A percentile compares a stretch with the other conserved stretches of the same genome.
Evolutionary conservation across 2,888 invertebrate genomes (phyloP).

Genomic region (Hirtodrosophila duncani): DNA sequence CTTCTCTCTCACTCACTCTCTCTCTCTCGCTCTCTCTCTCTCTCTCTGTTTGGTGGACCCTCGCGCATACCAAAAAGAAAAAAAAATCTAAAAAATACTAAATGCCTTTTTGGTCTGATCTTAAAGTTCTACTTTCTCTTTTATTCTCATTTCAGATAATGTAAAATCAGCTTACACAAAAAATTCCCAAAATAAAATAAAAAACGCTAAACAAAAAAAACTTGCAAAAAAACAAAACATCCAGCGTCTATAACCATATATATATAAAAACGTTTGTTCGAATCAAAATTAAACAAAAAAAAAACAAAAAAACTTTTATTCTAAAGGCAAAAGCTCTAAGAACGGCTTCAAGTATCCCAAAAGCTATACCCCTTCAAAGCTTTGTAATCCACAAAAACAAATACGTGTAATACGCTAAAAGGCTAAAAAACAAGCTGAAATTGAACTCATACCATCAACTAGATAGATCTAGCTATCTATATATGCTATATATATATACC

Average conservation of each 20-base stretch:
- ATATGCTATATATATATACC: slow-evolving; percentile 13
- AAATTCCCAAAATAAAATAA: slow-evolving; percentile 31
- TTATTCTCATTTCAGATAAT: slow-evolving; percentile 77
- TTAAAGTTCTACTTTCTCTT: slow-evolving; percentile 71
- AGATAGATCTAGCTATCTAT: slow-evolving; percentile 42
- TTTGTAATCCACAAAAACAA: slow-evolving; percentile 47
- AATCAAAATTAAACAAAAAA: slow-evolving; percentile 42
- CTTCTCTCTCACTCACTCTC: slow-evolving; percentile 17
- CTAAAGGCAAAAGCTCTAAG: slow-evolving; percentile 10
- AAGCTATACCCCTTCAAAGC: slow-evolving; percentile 56
- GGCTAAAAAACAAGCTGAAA: slow-evolving; percentile 31
- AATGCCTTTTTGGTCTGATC: slow-evolving; percentile 60
- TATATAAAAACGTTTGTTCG: slow-evolving; percentile 26
- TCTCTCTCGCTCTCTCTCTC: slow-evolving; percentile 10
- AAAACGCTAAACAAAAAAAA: slow-evolving; percentile 38
- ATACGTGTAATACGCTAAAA: slow-evolving; percentile 43
- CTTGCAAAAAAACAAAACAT: slow-evolving; percentile 32
- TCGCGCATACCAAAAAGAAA: slow-evolving; percentile 5
- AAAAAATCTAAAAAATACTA: too few relatives aligned
- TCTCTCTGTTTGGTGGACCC: slow-evolving; percentile 17
- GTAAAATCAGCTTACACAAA: slow-evolving; percentile 74
- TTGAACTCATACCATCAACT: slow-evolving; percentile 48
- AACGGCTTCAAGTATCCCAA: slow-evolving; percentile 44
- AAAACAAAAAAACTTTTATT: slow-evolving; percentile 12
- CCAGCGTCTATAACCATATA: slow-evolving; percentile 36